phyloP scores from a whole-genome alignment of 2,888 invertebrate genomes.

The Leucophenga maculata region DNA sequence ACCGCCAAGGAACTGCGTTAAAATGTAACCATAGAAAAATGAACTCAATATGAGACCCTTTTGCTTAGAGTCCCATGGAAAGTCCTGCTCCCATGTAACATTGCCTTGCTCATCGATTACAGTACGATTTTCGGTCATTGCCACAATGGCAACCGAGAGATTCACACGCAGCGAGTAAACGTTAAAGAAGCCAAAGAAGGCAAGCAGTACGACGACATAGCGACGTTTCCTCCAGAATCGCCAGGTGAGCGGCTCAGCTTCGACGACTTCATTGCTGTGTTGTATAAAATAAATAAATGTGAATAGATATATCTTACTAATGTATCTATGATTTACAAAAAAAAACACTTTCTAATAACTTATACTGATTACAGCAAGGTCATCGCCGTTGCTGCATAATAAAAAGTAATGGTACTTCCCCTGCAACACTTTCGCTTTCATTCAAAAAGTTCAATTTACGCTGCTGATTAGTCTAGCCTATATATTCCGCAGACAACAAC shows the following conservation, averaged over 20 bases:
- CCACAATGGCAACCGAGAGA: conserved; percentile 93
- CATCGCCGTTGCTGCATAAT: too few species aligned
- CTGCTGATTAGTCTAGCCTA: neutral
- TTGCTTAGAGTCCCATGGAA: conserved; percentile 84
- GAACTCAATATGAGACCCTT: conserved; percentile 87
- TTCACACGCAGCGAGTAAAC: conserved; percentile 89
- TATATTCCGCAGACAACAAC: neutral
- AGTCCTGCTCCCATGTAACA: conserved; percentile 79
- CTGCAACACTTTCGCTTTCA: neutral
- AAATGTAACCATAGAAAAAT: conserved; percentile 91
- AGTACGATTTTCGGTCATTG: conserved; percentile 86
- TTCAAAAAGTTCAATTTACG: neutral
- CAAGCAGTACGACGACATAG: conserved; percentile 82
- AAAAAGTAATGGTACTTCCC: too few species aligned
- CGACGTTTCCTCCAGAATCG: conserved; percentile 83
- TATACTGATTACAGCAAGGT: conserved; percentile 1
- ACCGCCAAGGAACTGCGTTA: conserved; percentile 88
- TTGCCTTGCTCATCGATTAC: conserved; percentile 78
- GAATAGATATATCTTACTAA: too few species aligned
- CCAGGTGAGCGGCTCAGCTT: conserved; percentile 74
- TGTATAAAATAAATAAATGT: too few species aligned
- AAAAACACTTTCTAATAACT: neutral
- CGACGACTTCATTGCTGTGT: conserved; percentile 60
- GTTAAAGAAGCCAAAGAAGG: conserved; percentile 87
- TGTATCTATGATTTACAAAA: neutral